phyloP scores from a whole-genome alignment of 64 coral and sea anemone species.

The Porites lutea region DNA sequence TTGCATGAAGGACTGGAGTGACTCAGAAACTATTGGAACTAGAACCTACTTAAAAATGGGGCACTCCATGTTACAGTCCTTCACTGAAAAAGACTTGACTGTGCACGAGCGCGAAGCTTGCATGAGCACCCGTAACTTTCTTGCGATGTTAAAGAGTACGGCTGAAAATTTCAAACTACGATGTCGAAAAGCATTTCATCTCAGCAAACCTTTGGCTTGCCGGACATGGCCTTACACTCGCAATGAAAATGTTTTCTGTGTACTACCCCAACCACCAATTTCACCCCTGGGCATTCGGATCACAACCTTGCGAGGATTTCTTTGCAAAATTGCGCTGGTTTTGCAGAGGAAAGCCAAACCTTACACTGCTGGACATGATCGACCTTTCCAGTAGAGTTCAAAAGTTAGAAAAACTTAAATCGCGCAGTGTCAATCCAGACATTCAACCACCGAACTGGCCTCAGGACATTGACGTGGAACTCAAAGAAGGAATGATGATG shows the following conservation, averaged over 20 bases:
- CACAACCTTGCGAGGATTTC: background rate
- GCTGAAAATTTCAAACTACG: no score
- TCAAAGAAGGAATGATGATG: background rate
- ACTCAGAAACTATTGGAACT: background rate
- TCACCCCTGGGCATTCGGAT: background rate
- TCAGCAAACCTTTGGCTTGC: background rate
- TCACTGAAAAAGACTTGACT: background rate
- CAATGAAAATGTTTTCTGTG: background rate
- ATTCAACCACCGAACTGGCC: background rate
- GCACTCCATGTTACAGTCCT: background rate
- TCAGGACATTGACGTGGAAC: background rate
- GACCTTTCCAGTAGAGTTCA: background rate
- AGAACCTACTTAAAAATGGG: background rate
- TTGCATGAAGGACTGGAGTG: background rate
- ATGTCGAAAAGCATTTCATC: no score
- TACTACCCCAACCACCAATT: background rate
- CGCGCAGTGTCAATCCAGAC: no score
- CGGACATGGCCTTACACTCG: background rate
- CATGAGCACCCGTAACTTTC: no score
- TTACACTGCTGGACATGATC: background rate
- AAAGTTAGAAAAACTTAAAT: background rate
- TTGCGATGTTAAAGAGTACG: no score
- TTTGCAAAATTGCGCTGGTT: background rate
- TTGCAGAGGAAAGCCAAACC: background rate
- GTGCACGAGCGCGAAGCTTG: no score